Evolutionary conservation across 2,888 invertebrate species (phyloP).

Genomic region (Scaptomyza parva): DNA sequence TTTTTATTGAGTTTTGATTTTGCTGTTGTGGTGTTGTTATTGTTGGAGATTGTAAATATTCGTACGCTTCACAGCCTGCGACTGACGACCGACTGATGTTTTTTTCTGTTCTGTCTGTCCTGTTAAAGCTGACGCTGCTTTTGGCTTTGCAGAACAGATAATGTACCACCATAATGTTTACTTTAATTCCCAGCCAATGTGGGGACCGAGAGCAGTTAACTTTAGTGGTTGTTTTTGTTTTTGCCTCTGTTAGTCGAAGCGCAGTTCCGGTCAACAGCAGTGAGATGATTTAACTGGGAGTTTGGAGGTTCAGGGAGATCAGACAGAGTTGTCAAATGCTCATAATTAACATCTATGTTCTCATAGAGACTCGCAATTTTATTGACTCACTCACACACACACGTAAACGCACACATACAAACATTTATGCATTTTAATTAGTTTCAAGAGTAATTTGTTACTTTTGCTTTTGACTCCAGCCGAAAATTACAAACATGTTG

Average conservation of each 20-base stretch:
- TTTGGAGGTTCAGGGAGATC: no score
- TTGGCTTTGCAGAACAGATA: conserved; percentile 54
- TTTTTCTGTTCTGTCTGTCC: neutral
- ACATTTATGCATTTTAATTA: conserved; percentile 71
- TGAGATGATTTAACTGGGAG: conserved; percentile 21
- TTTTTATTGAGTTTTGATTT: conserved; percentile 50
- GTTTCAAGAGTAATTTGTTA: conserved; percentile 50
- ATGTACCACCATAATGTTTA: conserved; percentile 73
- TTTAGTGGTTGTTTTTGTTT: conserved; percentile 40
- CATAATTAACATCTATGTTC: conserved; percentile 63
- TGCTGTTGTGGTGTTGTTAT: conserved; percentile 31
- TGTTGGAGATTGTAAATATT: conserved; percentile 58
- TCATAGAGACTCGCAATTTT: conserved; percentile 25
- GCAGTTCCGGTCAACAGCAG: conserved; percentile 66
- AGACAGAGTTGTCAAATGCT: conserved; percentile 12
- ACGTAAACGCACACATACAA: neutral
- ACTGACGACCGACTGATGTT: conserved; percentile 14
- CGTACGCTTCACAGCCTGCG: conserved; percentile 47
- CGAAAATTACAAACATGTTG: neutral
- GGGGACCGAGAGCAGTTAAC: conserved; percentile 14
- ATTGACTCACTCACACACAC: neutral
- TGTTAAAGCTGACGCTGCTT: conserved; percentile 52
- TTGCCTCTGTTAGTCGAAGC: conserved; percentile 61
- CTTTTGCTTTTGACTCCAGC: conserved; percentile 13
- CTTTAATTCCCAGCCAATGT: conserved; percentile 58